A percentile compares a stretch with the other conserved stretches of the same genome.
phyloP scores from a whole-genome alignment of 2,888 invertebrate genomes.

The Phyto melanocephala region DNA sequence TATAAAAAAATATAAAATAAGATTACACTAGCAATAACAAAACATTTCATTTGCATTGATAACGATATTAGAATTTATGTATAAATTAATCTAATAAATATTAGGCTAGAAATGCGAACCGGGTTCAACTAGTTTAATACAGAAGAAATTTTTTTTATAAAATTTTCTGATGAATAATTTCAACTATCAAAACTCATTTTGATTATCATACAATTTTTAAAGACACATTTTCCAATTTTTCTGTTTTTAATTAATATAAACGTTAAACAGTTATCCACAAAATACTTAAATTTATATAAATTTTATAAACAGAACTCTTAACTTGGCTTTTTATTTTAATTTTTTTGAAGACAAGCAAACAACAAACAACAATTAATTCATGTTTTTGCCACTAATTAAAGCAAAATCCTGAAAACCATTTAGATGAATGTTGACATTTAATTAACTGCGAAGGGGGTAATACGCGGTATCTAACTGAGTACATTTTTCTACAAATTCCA shows the following conservation, averaged over 20 bases:
- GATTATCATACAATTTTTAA: background rate
- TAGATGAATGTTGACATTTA: background rate
- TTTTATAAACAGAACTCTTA: background rate
- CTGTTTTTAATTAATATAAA: background rate
- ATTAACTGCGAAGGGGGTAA: background rate
- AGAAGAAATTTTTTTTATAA: too few relatives aligned
- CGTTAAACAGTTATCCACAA: background rate
- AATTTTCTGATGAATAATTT: too few relatives aligned
- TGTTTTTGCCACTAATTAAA: constrained; percentile 32
- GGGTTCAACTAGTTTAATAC: too few relatives aligned
- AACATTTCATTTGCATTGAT: too few relatives aligned
- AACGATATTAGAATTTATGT: too few relatives aligned
- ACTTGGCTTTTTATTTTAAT: too few relatives aligned
- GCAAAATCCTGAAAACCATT: background rate
- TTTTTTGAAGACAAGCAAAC: background rate
- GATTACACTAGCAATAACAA: too few relatives aligned
- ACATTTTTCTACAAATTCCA: background rate
- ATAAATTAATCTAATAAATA: too few relatives aligned
- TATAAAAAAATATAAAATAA: too few relatives aligned
- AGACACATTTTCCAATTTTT: background rate
- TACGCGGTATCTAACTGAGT: background rate
- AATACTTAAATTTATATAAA: constrained; percentile 7
- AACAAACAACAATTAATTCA: background rate
- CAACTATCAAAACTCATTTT: too few relatives aligned
- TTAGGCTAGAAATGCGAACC: too few relatives aligned